A percentile compares a stretch with the other conserved stretches of the same genome.
Conservation (phyloP, 2,113 vertebrate species). For the Varanus komodoensis region DNA sequence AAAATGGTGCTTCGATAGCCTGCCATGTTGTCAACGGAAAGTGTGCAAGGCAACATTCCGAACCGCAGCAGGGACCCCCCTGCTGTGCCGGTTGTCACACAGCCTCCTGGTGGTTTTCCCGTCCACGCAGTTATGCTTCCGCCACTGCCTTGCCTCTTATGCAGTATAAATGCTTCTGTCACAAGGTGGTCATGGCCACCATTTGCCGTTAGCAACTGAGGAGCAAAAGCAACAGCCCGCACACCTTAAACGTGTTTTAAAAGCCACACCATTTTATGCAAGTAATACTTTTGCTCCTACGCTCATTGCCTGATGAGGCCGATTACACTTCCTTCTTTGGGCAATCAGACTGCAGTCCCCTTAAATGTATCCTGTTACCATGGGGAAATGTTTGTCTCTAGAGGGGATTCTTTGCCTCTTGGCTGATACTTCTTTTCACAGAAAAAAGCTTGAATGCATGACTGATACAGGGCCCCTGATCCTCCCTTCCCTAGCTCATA, state of each 20-base stretch:
- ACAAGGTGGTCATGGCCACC: neutral
- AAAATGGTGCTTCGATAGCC: slow-evolving; percentile 15
- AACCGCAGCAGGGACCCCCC: neutral
- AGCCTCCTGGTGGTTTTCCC: too few species aligned
- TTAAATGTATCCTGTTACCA: neutral
- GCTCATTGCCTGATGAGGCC: neutral
- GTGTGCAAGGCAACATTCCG: neutral
- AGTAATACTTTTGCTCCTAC: neutral
- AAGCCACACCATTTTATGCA: neutral
- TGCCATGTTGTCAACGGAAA: neutral
- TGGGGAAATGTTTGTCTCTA: too few species aligned
- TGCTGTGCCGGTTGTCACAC: neutral
- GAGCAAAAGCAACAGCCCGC: neutral
- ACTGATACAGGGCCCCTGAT: neutral
- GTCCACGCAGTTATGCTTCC: too few species aligned
- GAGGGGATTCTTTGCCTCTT: neutral
- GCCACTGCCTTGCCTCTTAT: neutral
- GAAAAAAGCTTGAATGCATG: neutral
- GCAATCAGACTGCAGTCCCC: neutral
- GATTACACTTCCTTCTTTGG: neutral
- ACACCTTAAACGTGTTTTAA: neutral
- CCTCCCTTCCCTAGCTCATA: too few species aligned
- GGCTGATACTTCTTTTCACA: neutral
- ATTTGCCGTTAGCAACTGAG: neutral
- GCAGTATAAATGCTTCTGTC: neutral